A percentile compares a stretch with the other conserved stretches of the same genome.
Conservation (phyloP, 2,888 invertebrate genomes). For the Oscheius sp. region DNA sequence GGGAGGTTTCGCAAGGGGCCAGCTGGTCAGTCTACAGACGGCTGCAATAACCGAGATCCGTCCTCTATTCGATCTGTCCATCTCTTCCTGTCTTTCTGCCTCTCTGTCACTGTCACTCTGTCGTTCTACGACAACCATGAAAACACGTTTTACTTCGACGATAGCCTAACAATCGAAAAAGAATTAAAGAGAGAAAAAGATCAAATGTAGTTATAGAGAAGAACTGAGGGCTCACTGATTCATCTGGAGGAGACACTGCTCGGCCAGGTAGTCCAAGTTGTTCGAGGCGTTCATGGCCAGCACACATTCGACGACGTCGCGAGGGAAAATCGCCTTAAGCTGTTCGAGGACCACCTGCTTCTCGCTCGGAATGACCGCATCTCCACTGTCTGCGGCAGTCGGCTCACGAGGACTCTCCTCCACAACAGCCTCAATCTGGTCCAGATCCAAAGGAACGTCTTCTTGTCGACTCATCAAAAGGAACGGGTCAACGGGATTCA, state of each 20-base stretch:
- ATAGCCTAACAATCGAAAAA: not conserved
- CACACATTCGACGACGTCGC: constrained; percentile 31
- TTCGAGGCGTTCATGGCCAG: constrained; percentile 32
- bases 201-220: too few species aligned
- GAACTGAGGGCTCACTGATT: too few species aligned
- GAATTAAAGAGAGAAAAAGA: not conserved
- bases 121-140: too few species aligned
- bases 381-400: not conserved
- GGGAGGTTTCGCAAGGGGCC: too few species aligned
- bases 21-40: too few species aligned
- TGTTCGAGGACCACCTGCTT: constrained; percentile 4
- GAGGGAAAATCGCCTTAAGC: constrained; percentile 30
- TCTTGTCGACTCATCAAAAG: not conserved
- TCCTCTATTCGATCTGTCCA: too few species aligned
- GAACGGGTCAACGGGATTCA: too few species aligned
- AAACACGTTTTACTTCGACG: not conserved
- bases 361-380: not conserved
- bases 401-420: constrained; percentile 2
- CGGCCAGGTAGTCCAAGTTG: constrained; percentile 36
- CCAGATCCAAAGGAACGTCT: constrained; percentile 16
- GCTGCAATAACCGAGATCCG: too few species aligned
- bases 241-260: constrained; percentile 30
- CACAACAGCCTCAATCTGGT: not conserved
- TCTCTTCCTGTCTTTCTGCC: too few species aligned
- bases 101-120: too few species aligned